phyloP scores from a whole-genome alignment of 2,888 invertebrate species.

The Buathra laborator region DNA sequence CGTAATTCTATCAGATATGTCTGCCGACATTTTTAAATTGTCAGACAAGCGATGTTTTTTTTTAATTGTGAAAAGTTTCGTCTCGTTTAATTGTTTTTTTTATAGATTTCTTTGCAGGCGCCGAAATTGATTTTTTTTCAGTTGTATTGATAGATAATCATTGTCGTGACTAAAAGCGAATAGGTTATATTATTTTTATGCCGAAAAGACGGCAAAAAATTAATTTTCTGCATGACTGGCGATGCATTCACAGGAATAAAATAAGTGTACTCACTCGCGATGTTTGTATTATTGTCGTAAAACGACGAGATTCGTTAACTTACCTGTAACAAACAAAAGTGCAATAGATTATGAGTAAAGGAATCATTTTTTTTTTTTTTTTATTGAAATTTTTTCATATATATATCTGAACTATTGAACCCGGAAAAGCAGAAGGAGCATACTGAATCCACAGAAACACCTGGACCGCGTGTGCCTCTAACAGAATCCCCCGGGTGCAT shows the following conservation, averaged over 20 bases:
- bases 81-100: too few species aligned
- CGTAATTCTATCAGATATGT: too few species aligned
- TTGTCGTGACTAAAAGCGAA: too few species aligned
- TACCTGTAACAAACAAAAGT: slow-evolving; percentile 63
- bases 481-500: slow-evolving; percentile 34
- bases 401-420: slow-evolving; percentile 4
- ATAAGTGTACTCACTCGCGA: slow-evolving; percentile 30
- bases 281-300: not conserved
- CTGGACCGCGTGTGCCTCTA: slow-evolving; percentile 64
- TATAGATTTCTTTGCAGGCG: too few species aligned
- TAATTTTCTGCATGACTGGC: not conserved
- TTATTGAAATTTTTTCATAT: not conserved
- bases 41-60: too few species aligned
- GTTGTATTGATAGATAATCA: too few species aligned
- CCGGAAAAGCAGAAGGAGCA: slow-evolving; percentile 46
- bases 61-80: too few species aligned
- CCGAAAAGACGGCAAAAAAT: too few species aligned
- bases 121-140: too few species aligned
- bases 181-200: too few species aligned
- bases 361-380: not conserved
- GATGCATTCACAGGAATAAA: not conserved
- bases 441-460: slow-evolving; percentile 59
- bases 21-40: too few species aligned
- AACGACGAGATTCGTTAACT: slow-evolving; percentile 30
- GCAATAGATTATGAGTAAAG: not conserved